phyloP scores from a whole-genome alignment of 2,797 vertebrate species.

The Crax fasciolata region DNA sequence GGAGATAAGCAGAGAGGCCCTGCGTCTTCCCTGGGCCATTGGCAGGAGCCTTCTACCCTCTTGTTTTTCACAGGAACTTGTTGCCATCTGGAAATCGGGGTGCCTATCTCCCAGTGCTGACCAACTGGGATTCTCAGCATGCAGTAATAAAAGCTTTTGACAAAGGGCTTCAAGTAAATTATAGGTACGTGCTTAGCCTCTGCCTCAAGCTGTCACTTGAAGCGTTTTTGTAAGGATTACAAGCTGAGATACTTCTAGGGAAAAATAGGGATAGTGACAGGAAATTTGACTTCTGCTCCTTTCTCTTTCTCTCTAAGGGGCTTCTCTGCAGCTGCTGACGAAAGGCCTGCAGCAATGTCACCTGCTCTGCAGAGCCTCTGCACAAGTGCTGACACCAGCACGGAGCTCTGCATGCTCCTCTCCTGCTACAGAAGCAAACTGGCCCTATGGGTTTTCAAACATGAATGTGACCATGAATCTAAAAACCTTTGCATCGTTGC shows the following conservation, averaged over 20 bases:
- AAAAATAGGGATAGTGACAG: neutral
- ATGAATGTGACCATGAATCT: neutral
- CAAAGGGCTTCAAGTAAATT: neutral
- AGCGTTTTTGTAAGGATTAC: neutral
- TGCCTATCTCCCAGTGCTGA: neutral
- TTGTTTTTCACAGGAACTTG: neutral
- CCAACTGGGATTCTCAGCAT: neutral
- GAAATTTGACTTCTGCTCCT: neutral
- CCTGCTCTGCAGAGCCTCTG: neutral
- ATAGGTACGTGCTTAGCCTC: neutral
- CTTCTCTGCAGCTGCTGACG: neutral
- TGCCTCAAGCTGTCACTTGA: neutral
- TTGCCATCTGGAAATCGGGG: neutral
- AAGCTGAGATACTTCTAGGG: neutral
- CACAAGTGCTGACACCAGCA: neutral
- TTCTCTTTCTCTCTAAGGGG: neutral
- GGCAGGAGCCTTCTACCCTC: neutral
- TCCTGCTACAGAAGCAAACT: neutral
- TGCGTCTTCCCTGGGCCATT: rapidly evolving
- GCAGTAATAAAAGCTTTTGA: neutral
- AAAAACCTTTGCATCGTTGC: neutral
- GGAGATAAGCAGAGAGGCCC: neutral
- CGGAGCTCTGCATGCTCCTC: neutral
- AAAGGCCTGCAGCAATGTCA: neutral
- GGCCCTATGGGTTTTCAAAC: neutral